Conservation (phyloP, 2,888 invertebrate species). For the Pemphredon lugubris region DNA sequence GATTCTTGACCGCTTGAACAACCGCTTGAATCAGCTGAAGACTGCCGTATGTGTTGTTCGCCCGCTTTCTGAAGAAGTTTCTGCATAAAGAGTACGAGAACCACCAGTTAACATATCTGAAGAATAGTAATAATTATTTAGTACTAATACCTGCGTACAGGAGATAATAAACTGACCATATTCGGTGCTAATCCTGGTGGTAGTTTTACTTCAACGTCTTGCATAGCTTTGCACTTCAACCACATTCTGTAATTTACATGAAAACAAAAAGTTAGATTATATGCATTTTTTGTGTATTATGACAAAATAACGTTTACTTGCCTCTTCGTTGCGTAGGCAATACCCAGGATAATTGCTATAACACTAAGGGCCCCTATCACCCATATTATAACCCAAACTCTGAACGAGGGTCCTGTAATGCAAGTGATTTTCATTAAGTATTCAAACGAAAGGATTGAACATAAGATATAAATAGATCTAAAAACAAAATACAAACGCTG, state of each 20-base stretch:
- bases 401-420: slow-evolving; percentile 71
- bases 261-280: neutral
- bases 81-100: too few relatives aligned
- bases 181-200: slow-evolving; percentile 85
- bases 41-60: slow-evolving; percentile 78
- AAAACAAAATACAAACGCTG: neutral
- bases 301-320: slow-evolving; percentile 32
- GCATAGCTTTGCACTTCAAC: slow-evolving; percentile 85
- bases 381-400: slow-evolving; percentile 73
- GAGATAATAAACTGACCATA: slow-evolving; percentile 71
- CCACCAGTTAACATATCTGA: too few relatives aligned
- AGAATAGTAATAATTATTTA: too few relatives aligned
- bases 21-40: slow-evolving; percentile 83
- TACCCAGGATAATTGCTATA: slow-evolving; percentile 67
- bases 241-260: slow-evolving; percentile 82
- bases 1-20: slow-evolving; percentile 84
- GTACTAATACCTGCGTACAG: too few relatives aligned
- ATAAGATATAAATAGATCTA: neutral
- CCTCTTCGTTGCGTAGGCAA: slow-evolving; percentile 74
- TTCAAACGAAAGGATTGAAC: neutral
- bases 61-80: slow-evolving; percentile 78
- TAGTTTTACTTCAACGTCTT: slow-evolving; percentile 86
- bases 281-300: neutral
- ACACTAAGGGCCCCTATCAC: slow-evolving; percentile 68
- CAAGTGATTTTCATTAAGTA: slow-evolving; percentile 9